Evolutionary conservation across 2,113 vertebrate genomes (phyloP), one percentile per base, ranked within the genome.

Genomic region (Trichomycterus rosablanca): DNA sequence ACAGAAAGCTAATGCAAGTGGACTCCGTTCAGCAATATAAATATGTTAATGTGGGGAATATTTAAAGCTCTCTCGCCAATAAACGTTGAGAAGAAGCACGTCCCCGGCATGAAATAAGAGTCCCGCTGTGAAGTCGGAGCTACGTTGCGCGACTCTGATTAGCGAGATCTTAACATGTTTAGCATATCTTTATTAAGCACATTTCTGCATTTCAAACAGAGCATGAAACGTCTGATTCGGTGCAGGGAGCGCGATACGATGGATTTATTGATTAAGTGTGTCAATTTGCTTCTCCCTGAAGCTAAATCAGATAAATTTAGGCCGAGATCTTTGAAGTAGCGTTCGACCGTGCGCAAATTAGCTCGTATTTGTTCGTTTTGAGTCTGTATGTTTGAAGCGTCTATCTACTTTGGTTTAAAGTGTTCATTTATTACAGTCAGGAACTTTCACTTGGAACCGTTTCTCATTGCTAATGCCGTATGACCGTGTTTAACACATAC

Each of bases 11-110:
- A 39, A 66, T 55, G 42, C 22, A 14, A 59, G 48, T 66, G 42
- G 1, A 30, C 14, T 19, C 12, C 7, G 18, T n/a, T 35, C 20
- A 14, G 8, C 55, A 59, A 65, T 24, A 49, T 65, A 66, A 51
- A 62, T 40, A 71, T 67, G 42, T 32, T 26, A 60, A 67, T 50
- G 10, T 15, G 12, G 10, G 19, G 24, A 60, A 59, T 54, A 65
- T 59, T 65, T 48, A 16, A 59, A 24, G 44, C 32, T 49, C 14
- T 18, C n/a, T 58, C 19, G 24, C 19, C 16, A 16, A 5, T 19
- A 10, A 12, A 51, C 40, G 40, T 12, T 34, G 14, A 28, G 37
- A 14, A 44, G 42, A 40, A 52, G 34, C 15, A 7, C 14, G 43
- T 57, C 35, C 30, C 12, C 18, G 30, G 11, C 23, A 39, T 48